Evolutionary conservation across 2,797 vertebrate genomes (phyloP), one percentile per base, ranked within the genome.

Genomic region (Hyperoplus lanceolatus): DNA sequence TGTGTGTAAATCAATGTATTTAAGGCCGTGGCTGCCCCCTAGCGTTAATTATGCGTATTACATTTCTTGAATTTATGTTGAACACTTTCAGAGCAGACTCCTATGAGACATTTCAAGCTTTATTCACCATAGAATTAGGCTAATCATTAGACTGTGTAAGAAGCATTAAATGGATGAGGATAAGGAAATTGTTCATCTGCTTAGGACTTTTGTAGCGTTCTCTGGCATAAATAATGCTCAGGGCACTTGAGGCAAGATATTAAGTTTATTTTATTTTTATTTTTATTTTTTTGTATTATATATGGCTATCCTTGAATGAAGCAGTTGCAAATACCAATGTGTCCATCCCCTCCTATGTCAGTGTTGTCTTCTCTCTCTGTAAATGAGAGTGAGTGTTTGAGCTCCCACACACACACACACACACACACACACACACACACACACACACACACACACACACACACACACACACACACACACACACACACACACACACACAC

Each of bases 131-230:
- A 72, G 1, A 16, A 36, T 16, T 38, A 58, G 14, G 53, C 45
- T 36, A 38, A 11, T 8, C 13, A 39, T 16, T 5, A n/a, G 14
- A 9, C 18, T 43, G 67, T 18, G 36, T 14, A 61, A 50, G n/a
- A 71, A 11, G 48, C 42, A 58, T 42, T 55, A 55, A 29, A 66
- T 29, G 18, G 49, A 70, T 42, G 48, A 79, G 38, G 38, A 67
- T 46, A 49, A 70, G n/a, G 43, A 68, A 50, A 51, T 77, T 6
- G 51, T 66, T 79, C 39, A 72, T 77, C 21, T 63, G 45, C 54
- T 69, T 50, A 71, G 16, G 46, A 72, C 8, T 13, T 70, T n/a
- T 70, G 21, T 49, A 41, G 56, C 8, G 50, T 38, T 29, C 36
- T 43, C 11, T 6, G 12, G 14, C 16, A 54, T 55, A 16, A 39